Evolutionary conservation across 2,113 vertebrate species (phyloP).

Genomic region (Megaleporinus macrocephalus): DNA sequence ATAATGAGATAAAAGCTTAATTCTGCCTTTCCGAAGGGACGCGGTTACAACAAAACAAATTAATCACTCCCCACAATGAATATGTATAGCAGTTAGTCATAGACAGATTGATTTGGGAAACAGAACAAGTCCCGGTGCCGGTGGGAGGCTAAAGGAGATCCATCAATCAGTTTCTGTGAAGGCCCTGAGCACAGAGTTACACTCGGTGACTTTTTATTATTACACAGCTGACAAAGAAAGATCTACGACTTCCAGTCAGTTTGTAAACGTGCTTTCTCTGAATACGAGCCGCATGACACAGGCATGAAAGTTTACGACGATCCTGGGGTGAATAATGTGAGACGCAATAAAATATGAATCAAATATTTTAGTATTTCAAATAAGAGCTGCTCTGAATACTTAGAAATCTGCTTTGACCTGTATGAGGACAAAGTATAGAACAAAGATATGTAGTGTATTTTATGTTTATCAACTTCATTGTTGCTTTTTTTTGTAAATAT

Average conservation of each 20-base stretch:
- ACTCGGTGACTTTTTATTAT: not conserved
- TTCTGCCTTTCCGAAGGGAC: slow-evolving; percentile 26
- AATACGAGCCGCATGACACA: not conserved
- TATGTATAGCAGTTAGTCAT: slow-evolving; percentile 48
- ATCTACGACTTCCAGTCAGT: not conserved
- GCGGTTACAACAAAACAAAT: not conserved
- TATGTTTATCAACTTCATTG: too few relatives aligned
- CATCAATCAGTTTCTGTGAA: slow-evolving; percentile 30
- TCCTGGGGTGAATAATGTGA: not conserved
- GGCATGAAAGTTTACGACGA: not conserved
- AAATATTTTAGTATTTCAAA: too few relatives aligned
- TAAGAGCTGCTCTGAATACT: too few relatives aligned
- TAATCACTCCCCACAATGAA: slow-evolving; percentile 48
- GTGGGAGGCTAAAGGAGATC: slow-evolving; percentile 35
- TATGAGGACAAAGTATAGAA: too few relatives aligned
- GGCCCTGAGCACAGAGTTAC: slow-evolving; percentile 1
- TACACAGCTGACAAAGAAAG: not conserved
- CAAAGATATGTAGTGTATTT: too few relatives aligned
- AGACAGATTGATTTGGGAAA: slow-evolving; percentile 42
- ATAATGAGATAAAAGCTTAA: slow-evolving; percentile 56
- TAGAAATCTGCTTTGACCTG: too few relatives aligned
- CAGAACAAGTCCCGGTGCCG: slow-evolving; percentile 5
- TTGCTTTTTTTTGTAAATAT: too few relatives aligned
- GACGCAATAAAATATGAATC: too few relatives aligned
- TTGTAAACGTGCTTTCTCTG: not conserved